These are phyloP conservation scores for Ylistrum balloti DNA, from an alignment of 1,140 invertebrate genomes.

Conservation along the genomic window DNA sequence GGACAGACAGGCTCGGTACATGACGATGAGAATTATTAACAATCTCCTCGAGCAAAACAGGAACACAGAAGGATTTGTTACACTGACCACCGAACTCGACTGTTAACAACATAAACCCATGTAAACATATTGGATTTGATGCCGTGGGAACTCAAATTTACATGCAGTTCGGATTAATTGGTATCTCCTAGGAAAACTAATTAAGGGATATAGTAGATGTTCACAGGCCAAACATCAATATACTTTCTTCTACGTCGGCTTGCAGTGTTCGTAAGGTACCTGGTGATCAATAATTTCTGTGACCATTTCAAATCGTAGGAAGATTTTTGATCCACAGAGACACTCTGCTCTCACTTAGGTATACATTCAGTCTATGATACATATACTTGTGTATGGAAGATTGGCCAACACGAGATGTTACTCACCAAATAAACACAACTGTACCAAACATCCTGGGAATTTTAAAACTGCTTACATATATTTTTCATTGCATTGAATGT, in stretches of 20 bases:
- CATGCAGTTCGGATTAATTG: background rate
- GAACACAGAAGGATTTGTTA: background rate
- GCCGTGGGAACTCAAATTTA: background rate
- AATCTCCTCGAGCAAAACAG: background rate
- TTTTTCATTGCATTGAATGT: too few relatives aligned
- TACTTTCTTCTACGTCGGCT: background rate
- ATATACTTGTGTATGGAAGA: too few relatives aligned
- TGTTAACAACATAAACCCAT: constrained; percentile 11
- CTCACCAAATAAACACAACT: too few relatives aligned
- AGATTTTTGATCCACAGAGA: too few relatives aligned
- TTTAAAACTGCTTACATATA: too few relatives aligned
- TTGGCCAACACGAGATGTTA: too few relatives aligned
- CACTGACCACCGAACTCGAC: background rate
- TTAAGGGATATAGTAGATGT: background rate
- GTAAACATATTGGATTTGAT: background rate
- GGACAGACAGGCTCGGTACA: background rate
- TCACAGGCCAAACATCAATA: background rate
- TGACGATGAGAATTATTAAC: background rate
- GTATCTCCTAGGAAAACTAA: background rate
- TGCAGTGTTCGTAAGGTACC: too few relatives aligned
- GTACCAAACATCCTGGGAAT: too few relatives aligned
- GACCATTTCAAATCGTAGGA: too few relatives aligned
- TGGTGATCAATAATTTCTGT: too few relatives aligned
- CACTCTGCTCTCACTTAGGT: too few relatives aligned
- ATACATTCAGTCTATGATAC: too few relatives aligned